phyloP scores from a whole-genome alignment of 2,113 vertebrate genomes.

The Paraplagusia blochii region DNA sequence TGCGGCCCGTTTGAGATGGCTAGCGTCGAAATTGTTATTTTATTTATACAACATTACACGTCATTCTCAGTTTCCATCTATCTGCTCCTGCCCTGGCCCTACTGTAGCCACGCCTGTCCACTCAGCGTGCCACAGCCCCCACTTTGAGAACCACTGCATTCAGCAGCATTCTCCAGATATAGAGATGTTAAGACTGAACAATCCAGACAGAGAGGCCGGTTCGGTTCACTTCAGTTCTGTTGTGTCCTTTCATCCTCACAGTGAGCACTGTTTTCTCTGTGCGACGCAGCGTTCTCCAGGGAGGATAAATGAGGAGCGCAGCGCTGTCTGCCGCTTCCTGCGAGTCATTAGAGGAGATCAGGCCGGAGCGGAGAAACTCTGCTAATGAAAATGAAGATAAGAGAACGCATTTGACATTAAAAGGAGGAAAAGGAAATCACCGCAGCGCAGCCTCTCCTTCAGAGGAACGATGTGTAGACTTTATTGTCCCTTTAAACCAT shows the following conservation, averaged over 20 bases:
- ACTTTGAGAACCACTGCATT: too few relatives aligned
- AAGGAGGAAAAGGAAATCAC: slow-evolving; percentile 17
- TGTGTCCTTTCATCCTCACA: slow-evolving; percentile 13
- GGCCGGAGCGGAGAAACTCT: slow-evolving; percentile 21
- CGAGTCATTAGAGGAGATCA: slow-evolving; percentile 53
- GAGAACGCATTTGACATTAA: slow-evolving; percentile 47
- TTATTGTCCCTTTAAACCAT: slow-evolving; percentile 61
- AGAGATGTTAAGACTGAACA: too few relatives aligned
- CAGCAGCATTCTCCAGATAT: too few relatives aligned
- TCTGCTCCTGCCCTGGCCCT: too few relatives aligned
- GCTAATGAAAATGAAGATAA: slow-evolving; percentile 58
- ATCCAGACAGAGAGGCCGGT: too few relatives aligned
- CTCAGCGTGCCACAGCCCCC: too few relatives aligned
- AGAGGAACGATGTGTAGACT: slow-evolving; percentile 40
- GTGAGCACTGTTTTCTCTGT: slow-evolving; percentile 16
- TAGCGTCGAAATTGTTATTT: too few relatives aligned
- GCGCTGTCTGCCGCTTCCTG: slow-evolving; percentile 25
- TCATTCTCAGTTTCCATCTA: too few relatives aligned
- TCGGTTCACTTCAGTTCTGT: too few relatives aligned
- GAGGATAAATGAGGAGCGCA: slow-evolving; percentile 11
- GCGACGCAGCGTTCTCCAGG: slow-evolving; percentile 13
- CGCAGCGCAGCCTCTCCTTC: slow-evolving; percentile 32
- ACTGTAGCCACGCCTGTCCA: too few relatives aligned
- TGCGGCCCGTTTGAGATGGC: too few relatives aligned
- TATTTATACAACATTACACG: too few relatives aligned